phyloP scores from a whole-genome alignment of 2,888 invertebrate genomes.

The Monoplex corrugatus region DNA sequence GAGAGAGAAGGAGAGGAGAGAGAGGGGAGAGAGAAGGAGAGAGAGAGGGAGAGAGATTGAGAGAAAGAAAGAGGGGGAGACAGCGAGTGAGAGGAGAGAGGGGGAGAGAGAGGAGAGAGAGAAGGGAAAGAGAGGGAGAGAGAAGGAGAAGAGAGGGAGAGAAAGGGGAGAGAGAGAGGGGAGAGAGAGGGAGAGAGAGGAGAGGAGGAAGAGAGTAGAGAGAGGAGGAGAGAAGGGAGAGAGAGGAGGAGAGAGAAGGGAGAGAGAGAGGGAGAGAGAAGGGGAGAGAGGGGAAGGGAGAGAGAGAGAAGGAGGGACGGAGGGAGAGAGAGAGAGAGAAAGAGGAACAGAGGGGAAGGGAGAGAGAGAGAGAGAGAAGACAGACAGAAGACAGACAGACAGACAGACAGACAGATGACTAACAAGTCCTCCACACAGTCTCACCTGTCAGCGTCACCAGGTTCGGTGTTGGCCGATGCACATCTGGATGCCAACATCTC shows the following conservation, averaged over 20 bases:
- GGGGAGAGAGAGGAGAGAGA: neutral
- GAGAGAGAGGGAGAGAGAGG: neutral
- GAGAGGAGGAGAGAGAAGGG: neutral
- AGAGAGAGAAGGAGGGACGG: neutral
- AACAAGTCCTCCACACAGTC: too few relatives aligned
- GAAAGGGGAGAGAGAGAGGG: neutral
- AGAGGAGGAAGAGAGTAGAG: neutral
- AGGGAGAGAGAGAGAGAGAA: neutral
- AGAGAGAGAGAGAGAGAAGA: neutral
- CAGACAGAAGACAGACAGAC: neutral
- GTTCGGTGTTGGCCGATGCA: too few relatives aligned
- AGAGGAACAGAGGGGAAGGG: neutral
- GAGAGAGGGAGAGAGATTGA: neutral
- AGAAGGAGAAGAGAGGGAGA: neutral
- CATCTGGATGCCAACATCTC: too few relatives aligned
- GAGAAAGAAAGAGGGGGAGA: neutral
- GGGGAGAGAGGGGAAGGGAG: neutral
- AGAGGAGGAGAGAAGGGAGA: neutral
- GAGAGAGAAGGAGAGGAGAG: neutral
- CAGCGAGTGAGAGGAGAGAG: neutral
- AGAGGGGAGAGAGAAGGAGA: neutral
- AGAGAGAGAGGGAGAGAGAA: neutral
- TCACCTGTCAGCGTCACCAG: too few relatives aligned
- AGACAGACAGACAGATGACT: constrained; percentile 6
- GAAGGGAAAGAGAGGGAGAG: neutral